phyloP scores from a whole-genome alignment of 2,113 vertebrate species.

The Sorex araneus region DNA sequence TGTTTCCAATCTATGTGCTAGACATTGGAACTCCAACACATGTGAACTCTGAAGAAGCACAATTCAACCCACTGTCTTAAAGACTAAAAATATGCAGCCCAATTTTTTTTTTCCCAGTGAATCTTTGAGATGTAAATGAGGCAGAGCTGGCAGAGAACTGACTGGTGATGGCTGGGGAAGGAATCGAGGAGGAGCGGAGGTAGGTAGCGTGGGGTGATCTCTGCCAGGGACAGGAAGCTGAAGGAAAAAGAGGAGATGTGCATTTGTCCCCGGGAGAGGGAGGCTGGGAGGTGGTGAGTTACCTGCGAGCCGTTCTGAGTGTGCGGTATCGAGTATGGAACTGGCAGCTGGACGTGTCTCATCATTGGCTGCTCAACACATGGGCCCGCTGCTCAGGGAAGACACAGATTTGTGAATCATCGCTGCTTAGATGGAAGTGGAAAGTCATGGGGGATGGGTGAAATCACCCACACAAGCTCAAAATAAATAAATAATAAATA shows the following conservation, averaged over 20 bases:
- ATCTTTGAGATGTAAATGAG: constrained; percentile 24
- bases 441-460: constrained; percentile 23
- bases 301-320: background rate
- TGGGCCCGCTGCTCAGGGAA: constrained; percentile 61
- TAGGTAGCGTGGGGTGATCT: background rate
- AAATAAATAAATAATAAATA: too few species aligned
- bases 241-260: background rate
- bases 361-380: background rate
- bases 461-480: too few species aligned
- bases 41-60: background rate
- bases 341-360: background rate
- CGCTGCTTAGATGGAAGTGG: constrained; percentile 10
- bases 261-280: background rate
- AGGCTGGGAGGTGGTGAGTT: background rate
- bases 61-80: background rate
- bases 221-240: background rate
- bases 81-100: background rate
- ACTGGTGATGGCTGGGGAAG: background rate
- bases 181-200: background rate
- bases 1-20: background rate
- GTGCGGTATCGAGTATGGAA: background rate
- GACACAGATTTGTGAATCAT: constrained; percentile 53
- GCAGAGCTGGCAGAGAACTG: background rate
- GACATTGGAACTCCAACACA: background rate
- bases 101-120: background rate